These are phyloP conservation scores for Colletes collaris DNA, from an alignment of 2,888 invertebrate genomes.

Conservation along the genomic window DNA sequence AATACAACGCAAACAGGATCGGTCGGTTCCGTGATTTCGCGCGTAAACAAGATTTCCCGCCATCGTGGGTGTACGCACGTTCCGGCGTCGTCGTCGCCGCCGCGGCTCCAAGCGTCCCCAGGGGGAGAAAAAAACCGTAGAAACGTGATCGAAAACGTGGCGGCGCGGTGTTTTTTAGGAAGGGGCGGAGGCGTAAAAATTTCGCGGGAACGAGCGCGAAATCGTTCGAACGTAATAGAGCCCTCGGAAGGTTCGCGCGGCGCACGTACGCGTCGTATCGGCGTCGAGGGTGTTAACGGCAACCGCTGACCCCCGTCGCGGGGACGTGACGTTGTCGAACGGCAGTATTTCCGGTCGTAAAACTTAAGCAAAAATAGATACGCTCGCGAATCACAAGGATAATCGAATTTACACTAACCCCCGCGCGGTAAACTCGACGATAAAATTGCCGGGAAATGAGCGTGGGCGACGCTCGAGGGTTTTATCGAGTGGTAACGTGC, in stretches of 20 bases:
- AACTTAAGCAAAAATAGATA: slow-evolving; percentile 49
- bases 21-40: slow-evolving; percentile 1
- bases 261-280: too few species aligned
- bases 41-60: slow-evolving; percentile 46
- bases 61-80: slow-evolving; percentile 5
- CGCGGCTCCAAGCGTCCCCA: not conserved
- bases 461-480: not conserved
- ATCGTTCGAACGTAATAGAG: slow-evolving; percentile 13
- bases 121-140: slow-evolving; percentile 3
- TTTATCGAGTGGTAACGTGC: not conserved
- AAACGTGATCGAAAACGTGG: slow-evolving; percentile 18
- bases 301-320: not conserved
- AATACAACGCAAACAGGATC: slow-evolving; percentile 7
- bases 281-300: slow-evolving; percentile 12
- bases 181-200: not conserved
- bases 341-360: slow-evolving; percentile 1
- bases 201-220: slow-evolving; percentile 2
- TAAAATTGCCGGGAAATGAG: slow-evolving; percentile 36
- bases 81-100: not conserved
- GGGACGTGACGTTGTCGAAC: not conserved
- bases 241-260: not conserved
- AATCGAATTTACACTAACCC: slow-evolving; percentile 48
- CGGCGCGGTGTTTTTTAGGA: not conserved
- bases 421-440: slow-evolving; percentile 15
- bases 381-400: slow-evolving; percentile 39